Evolutionary conservation across 2,113 vertebrate species (phyloP).

Genomic region (Scortum barcoo): DNA sequence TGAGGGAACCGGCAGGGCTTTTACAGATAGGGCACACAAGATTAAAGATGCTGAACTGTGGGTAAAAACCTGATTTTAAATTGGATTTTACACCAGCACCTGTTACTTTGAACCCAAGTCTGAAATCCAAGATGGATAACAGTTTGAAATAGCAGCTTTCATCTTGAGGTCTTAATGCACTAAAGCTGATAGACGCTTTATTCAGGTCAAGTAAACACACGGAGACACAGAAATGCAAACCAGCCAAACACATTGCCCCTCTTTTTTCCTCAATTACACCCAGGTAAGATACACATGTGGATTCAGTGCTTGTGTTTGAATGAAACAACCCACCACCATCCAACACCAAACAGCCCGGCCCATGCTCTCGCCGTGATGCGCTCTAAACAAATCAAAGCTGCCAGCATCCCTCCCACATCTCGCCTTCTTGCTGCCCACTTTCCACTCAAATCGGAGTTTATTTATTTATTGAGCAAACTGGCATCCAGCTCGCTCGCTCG

Average conservation of each 20-base stretch:
- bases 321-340: neutral
- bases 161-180: conserved; percentile 1
- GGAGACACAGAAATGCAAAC: neutral
- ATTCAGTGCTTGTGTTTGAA: neutral
- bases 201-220: neutral
- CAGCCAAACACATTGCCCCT: neutral
- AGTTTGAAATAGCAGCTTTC: neutral
- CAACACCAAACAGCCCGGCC: conserved; percentile 8
- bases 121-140: neutral
- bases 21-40: no score
- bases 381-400: conserved; percentile 34
- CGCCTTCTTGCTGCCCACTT: conserved; percentile 50
- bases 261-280: neutral
- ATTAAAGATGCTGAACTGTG: neutral
- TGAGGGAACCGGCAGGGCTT: no score
- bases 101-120: neutral
- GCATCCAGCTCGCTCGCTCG: neutral
- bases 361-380: conserved; percentile 34
- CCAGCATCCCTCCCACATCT: conserved; percentile 58
- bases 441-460: conserved; percentile 20
- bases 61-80: neutral
- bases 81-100: neutral
- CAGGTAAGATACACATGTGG: neutral
- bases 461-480: conserved; percentile 43
- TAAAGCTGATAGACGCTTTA: neutral